phyloP scores from a whole-genome alignment of 2,113 vertebrate species.

The Strix uralensis region DNA sequence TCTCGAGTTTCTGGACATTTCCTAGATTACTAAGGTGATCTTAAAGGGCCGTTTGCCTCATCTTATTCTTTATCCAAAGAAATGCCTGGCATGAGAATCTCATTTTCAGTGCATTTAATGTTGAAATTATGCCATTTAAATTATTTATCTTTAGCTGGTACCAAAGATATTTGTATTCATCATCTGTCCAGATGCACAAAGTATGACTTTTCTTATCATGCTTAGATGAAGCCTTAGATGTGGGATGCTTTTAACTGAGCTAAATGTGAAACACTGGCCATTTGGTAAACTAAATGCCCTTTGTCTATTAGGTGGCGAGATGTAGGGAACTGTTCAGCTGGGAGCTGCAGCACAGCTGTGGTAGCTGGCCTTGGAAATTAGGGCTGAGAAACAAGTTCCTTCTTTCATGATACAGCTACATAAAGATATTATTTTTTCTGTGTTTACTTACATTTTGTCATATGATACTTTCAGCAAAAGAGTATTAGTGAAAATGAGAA shows the following conservation, averaged over 20 bases:
- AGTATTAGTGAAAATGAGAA: background rate
- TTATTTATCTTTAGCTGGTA: background rate
- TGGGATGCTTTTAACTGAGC: background rate
- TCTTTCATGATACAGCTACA: background rate
- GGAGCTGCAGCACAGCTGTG: constrained; percentile 29
- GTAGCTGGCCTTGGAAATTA: background rate
- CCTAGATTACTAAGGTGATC: background rate
- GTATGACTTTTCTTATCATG: background rate
- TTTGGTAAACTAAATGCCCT: constrained; percentile 12
- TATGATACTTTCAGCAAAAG: background rate
- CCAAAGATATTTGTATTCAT: background rate
- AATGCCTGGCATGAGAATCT: background rate
- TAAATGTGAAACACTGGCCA: background rate
- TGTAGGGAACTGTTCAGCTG: constrained; percentile 12
- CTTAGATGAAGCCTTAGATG: background rate
- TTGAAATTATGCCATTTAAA: background rate
- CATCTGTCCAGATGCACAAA: background rate
- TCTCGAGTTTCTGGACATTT: background rate
- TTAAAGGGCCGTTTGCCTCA: background rate
- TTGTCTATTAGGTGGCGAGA: background rate
- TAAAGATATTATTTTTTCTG: constrained; percentile 6
- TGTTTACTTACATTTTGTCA: background rate
- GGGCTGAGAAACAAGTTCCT: constrained; percentile 19
- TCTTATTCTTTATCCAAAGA: background rate
- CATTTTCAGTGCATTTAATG: background rate